phyloP scores from a whole-genome alignment of 30 jellyfish, hydroid and myxozoan genomes.

The Aurelia sp. region DNA sequence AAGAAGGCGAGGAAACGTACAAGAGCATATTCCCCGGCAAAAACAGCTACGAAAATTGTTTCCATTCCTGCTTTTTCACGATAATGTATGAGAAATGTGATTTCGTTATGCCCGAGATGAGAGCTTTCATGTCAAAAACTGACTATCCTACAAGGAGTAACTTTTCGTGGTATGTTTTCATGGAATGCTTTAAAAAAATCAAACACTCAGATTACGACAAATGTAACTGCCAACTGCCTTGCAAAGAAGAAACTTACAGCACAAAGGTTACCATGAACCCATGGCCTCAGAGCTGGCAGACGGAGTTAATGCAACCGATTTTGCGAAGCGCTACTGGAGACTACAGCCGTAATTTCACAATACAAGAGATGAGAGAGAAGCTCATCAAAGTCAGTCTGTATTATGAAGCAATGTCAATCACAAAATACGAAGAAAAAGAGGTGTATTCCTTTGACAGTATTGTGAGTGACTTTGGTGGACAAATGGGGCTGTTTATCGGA shows the following conservation, averaged over 20 bases:
- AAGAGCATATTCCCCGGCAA: conserved; percentile 18
- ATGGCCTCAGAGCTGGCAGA: conserved; percentile 47
- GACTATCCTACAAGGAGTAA: conserved; percentile 3
- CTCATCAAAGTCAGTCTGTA: conserved; percentile 25
- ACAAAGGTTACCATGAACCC: conserved; percentile 8
- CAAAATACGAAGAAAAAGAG: neutral
- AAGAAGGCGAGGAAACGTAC: neutral
- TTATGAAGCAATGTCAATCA: neutral
- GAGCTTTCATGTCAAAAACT: conserved; percentile 4
- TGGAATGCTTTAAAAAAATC: neutral
- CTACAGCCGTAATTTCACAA: neutral
- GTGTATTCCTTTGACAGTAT: neutral
- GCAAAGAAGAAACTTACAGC: conserved; percentile 26
- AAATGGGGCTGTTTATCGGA: conserved; percentile 26
- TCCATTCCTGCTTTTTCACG: neutral
- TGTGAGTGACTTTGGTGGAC: conserved; percentile 12
- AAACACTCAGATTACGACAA: neutral
- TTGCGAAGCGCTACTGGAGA: conserved; percentile 1
- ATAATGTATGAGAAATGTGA: conserved; percentile 1
- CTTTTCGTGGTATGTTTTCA: neutral
- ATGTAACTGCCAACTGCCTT: conserved; percentile 22
- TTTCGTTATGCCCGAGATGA: neutral
- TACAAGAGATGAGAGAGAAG: conserved; percentile 18
- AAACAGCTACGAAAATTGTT: conserved; percentile 1
- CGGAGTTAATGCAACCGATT: neutral